Base-by-base conservation (phyloP, 2,888 invertebrate species). In the Oscheius sp. region DNA sequence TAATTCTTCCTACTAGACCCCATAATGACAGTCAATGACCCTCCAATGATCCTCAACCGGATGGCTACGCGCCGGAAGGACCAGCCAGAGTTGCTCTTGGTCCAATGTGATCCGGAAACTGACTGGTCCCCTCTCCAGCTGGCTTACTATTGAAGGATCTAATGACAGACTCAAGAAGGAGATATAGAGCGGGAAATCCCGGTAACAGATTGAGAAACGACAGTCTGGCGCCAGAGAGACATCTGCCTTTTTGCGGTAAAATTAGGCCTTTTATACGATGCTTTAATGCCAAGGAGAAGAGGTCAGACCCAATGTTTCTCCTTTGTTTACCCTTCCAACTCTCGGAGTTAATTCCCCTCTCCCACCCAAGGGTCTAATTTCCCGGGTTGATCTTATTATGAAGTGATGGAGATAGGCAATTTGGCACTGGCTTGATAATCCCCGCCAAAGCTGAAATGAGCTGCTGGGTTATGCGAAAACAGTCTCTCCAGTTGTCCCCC, bases 111-210 rank as follows among this genome's bases (percentile, higher is more conserved):
- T 41, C 61, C 61, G 61, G 61, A 61, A 61, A 61, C 61, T n/a
- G 58, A 18, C 21, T 58, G 21, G 29, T 16, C 58, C 58, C 23
- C 55, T 55, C 55, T 55, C 45, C 41, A 43, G 21, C 18, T 6
- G n/a, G 43, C 21, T 18, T 61, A 18, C 45, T 45, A 59, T 21
- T 21, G 55, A 35, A 35, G 35, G 35, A 35, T 23, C 46, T 66
- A 66, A 66, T 66, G 25, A 66, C 52, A 52, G 66, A 23, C 29
- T 27, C 46, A 9, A 66, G 49, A 18, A 49, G 49, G 35, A 45
- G 66, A 66, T 49, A 66, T 66, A 66, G 9, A 35, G 61, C 61
- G 61, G 43, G 49, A 66, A 66, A 66, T 66, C 66, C 27, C 49
- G 52, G 49, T 49, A 52, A 66, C 66, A 66, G 66, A 66, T 66